Percentiles rank a stretch among this genome's conserved stretches.
Evolutionary conservation across 1,140 invertebrate genomes (phyloP).

Genomic region (Latrodectus geometricus): DNA sequence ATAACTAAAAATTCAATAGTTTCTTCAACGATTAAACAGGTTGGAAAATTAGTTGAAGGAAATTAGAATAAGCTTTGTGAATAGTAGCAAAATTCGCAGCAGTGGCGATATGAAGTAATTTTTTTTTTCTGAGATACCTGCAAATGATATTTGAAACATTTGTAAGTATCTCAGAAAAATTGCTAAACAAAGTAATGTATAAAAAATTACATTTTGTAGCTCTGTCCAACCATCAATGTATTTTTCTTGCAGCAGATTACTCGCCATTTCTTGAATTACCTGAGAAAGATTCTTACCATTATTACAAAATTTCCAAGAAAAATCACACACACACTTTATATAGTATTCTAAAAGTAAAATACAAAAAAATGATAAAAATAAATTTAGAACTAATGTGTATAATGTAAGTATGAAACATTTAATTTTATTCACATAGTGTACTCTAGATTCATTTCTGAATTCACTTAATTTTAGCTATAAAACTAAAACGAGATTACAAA

Average conservation of each 20-base stretch:
- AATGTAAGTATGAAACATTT: no score
- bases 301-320: no score
- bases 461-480: no score
- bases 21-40: background rate
- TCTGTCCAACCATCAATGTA: conserved; percentile 15
- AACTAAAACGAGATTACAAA: no score
- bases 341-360: no score
- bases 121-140: background rate
- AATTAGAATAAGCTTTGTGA: background rate
- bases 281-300: background rate
- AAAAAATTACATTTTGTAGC: conserved; percentile 25
- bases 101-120: no score
- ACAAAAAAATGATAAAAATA: no score
- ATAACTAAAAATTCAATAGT: background rate
- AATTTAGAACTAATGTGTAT: no score
- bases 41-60: background rate
- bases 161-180: background rate
- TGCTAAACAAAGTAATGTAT: background rate
- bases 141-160: background rate
- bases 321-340: no score
- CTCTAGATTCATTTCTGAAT: no score
- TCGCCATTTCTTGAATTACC: conserved; percentile 46
- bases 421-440: no score
- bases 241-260: conserved; percentile 37
- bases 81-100: no score